Percentiles rank a stretch among this genome's conserved stretches.
These are phyloP conservation scores for Helobdella robusta DNA, from an alignment of 2,888 invertebrate species.

Conservation along the genomic window DNA sequence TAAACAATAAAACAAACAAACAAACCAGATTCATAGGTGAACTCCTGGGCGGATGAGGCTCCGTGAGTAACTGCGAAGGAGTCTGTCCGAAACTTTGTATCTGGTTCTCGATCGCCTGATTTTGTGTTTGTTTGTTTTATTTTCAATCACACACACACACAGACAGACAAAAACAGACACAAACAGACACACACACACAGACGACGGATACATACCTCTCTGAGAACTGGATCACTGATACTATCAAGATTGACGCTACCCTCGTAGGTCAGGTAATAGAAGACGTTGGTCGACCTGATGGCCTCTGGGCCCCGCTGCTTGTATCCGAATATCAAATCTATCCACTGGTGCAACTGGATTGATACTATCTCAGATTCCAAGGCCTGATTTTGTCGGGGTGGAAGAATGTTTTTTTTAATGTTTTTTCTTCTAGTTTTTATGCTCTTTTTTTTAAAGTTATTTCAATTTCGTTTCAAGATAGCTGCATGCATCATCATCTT, in stretches of 20 bases:
- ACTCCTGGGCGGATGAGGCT: slow-evolving; percentile 93
- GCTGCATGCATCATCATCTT: no score
- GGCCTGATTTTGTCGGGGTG: slow-evolving; percentile 55
- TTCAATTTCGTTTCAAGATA: no score
- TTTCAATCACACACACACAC: no score
- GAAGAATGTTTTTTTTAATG: not conserved
- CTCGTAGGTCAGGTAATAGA: slow-evolving; percentile 98
- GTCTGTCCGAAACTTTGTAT: slow-evolving; percentile 97
- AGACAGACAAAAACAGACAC: no score
- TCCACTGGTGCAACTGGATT: slow-evolving; percentile 99
- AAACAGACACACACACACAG: no score
- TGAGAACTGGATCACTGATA: slow-evolving; percentile 77
- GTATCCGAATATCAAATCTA: slow-evolving; percentile 97
- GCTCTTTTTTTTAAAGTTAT: no score
- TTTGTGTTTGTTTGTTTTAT: no score
- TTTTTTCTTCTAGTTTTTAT: no score
- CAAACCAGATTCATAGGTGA: slow-evolving; percentile 81
- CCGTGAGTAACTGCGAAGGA: slow-evolving; percentile 89
- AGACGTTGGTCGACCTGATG: slow-evolving; percentile 91
- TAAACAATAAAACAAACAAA: slow-evolving; percentile 20
- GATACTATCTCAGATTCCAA: slow-evolving; percentile 98
- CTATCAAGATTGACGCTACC: slow-evolving; percentile 86
- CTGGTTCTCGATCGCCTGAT: slow-evolving; percentile 57
- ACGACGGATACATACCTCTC: slow-evolving; percentile 67
- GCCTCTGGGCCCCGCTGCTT: slow-evolving; percentile 98